Conservation (phyloP, 2,888 invertebrate species). For the Troilus luridus region DNA sequence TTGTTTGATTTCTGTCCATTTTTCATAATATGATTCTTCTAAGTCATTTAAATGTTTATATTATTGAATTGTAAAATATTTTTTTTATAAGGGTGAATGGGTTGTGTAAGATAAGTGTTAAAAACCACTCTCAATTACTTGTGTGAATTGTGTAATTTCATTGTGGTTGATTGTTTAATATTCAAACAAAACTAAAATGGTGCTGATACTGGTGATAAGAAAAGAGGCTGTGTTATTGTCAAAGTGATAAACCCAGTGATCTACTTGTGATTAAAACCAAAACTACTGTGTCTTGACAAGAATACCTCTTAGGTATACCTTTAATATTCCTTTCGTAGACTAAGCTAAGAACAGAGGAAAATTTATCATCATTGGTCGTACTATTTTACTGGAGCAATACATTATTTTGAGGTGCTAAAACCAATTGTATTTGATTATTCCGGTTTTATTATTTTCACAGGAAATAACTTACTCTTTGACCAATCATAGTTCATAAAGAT, state of each 20-base stretch:
- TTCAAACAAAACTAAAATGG: neutral
- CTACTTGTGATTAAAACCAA: constrained; percentile 23
- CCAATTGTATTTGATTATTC: neutral
- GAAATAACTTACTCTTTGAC: neutral
- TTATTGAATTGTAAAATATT: neutral
- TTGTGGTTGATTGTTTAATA: neutral
- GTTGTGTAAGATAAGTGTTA: neutral
- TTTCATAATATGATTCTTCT: neutral
- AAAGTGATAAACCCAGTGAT: constrained; percentile 20
- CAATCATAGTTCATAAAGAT: neutral
- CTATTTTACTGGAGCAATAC: neutral
- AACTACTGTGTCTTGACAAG: constrained; percentile 28
- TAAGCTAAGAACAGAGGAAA: constrained; percentile 8
- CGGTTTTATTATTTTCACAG: neutral
- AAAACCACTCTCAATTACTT: neutral
- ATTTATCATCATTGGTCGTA: neutral
- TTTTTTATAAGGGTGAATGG: neutral
- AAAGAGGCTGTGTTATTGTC: neutral
- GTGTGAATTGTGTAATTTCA: neutral
- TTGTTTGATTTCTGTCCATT: neutral
- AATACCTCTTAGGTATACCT: constrained; percentile 21
- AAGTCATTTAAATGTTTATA: neutral
- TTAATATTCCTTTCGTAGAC: constrained; percentile 20
- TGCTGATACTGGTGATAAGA: constrained; percentile 22
- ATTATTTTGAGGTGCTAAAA: neutral